phyloP scores from a whole-genome alignment of 2,113 vertebrate genomes.

The Sceloporus undulatus region DNA sequence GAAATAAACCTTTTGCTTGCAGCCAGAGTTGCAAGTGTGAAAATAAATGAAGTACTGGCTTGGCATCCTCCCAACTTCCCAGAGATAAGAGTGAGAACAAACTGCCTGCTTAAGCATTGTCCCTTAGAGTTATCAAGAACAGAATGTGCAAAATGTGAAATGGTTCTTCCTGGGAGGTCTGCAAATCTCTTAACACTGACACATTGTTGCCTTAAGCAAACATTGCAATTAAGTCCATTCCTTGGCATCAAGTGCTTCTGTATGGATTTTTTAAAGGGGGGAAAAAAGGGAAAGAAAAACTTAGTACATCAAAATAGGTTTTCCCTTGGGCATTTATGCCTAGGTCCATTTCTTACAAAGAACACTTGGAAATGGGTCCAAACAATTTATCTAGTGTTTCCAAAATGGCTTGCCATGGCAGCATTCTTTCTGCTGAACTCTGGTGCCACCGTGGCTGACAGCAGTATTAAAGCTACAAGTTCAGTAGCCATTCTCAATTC shows the following conservation, averaged over 20 bases:
- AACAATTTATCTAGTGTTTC: too few species aligned
- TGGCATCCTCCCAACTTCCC: neutral
- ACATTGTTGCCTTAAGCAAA: neutral
- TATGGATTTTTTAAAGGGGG: neutral
- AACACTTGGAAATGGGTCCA: too few species aligned
- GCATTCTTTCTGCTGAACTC: too few species aligned
- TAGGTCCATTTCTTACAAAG: neutral
- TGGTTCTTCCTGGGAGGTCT: neutral
- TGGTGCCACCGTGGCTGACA: too few species aligned
- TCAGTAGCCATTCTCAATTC: too few species aligned
- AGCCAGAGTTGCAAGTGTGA: conserved; percentile 10
- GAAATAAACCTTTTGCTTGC: neutral
- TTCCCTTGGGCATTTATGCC: neutral
- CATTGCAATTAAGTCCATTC: neutral
- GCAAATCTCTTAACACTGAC: neutral
- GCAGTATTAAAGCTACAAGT: too few species aligned
- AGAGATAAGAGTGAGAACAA: conserved; percentile 8
- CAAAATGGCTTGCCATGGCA: too few species aligned
- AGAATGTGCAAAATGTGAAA: conserved; percentile 28
- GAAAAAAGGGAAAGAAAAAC: neutral
- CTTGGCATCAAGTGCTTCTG: neutral
- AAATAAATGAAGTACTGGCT: neutral
- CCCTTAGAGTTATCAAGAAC: conserved; percentile 9
- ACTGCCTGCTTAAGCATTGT: neutral
- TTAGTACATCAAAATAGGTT: neutral